Evolutionary conservation across 2,888 invertebrate genomes (phyloP), one percentile per base, ranked within the genome.

Genomic region (Phasia obesa): DNA sequence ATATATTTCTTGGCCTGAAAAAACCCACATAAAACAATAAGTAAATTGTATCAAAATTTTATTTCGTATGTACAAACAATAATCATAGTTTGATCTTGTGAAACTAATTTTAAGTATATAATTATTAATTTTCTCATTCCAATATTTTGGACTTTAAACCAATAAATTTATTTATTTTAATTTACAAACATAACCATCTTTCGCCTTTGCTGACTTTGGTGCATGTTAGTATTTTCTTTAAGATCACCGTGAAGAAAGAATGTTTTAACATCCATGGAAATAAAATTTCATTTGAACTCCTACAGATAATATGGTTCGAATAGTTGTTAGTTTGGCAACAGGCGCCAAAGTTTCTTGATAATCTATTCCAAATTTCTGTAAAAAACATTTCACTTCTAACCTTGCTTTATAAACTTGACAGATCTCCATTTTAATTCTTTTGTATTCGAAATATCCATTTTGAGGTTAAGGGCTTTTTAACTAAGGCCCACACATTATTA

Each of bases 191-290:
- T 11, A 38, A 38, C 11, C 6, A 5, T 27, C 27, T 5, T 27
- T 27, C 27, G 6, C 27, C 11, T 38, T 2, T 38, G 13, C 13
- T 11, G 6, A 4, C 11, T 27, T 27, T 27, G 27, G 27, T 27
- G 27, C 27, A 27, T 27, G 27, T 27, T n/a, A n/a, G 6, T 27
- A 27, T 27, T 6, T 27, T 27, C 27, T 27, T 27, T 27, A 27
- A 27, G 27, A 27, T 55, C 55, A 4, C 27, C 17, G 2, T 55
- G 31, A 17, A 55, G n/a, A 31, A 55, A 31, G 11, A 31, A 25
- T 17, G 55, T 27, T 55, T 55, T 55, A 2, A 55, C 31, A 31
- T 55, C 55, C 27, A 27, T 55, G 9, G 17, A 55, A 55, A 17
- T 31, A 17, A 31, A 11, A 55, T n/a, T 17, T 17, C 7, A 9